Conservation (phyloP, 2,797 vertebrate species). For the Urosaurus nigricauda region DNA sequence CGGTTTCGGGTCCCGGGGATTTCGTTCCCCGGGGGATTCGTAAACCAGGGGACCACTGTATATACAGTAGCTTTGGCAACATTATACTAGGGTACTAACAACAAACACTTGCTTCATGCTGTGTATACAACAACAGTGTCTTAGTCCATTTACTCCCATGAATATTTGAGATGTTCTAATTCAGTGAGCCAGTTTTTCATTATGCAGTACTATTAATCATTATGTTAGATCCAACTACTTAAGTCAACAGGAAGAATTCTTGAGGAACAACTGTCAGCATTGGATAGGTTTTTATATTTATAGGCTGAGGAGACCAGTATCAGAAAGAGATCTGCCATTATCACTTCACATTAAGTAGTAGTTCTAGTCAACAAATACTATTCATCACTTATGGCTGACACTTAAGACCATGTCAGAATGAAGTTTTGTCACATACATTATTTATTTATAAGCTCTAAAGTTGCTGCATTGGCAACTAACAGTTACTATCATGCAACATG, state of each 20-base stretch:
- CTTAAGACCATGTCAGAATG: background rate
- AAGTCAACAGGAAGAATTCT: background rate
- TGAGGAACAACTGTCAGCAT: background rate
- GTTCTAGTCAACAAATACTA: background rate
- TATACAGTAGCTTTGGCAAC: background rate
- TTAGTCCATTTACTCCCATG: background rate
- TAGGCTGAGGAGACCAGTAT: background rate
- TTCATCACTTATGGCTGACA: background rate
- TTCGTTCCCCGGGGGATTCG: no score
- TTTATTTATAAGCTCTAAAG: background rate
- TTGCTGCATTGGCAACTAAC: background rate
- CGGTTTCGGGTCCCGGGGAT: no score
- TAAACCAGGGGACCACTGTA: no score
- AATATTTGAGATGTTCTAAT: background rate
- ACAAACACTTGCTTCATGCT: background rate
- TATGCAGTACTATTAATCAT: background rate
- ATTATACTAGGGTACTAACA: background rate
- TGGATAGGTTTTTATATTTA: background rate
- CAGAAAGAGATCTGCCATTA: background rate
- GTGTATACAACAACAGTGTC: no score
- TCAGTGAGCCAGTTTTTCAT: background rate
- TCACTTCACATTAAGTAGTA: background rate
- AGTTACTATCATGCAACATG: background rate
- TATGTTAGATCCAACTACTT: background rate
- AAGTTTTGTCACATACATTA: background rate